phyloP scores from a whole-genome alignment of 2,888 invertebrate species.

The Drosophila meridionalis region DNA sequence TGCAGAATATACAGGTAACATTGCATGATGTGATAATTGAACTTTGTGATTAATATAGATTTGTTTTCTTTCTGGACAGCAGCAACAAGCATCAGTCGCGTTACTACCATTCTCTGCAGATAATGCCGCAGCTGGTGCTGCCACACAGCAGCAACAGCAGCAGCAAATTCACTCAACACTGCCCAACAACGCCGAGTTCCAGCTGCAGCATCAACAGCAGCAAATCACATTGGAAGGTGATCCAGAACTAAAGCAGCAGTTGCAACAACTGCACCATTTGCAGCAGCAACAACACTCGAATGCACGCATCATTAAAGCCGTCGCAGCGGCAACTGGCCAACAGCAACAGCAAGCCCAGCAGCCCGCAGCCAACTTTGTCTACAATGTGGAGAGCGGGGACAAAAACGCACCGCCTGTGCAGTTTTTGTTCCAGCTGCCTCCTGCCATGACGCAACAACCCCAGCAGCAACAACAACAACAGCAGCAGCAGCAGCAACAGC shows the following conservation, averaged over 20 bases:
- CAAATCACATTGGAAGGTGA: slow-evolving; percentile 77
- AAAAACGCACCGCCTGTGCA: slow-evolving; percentile 84
- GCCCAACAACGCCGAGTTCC: slow-evolving; percentile 79
- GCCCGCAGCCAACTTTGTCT: slow-evolving; percentile 84
- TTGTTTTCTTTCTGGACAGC: slow-evolving; percentile 50
- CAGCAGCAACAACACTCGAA: slow-evolving; percentile 83
- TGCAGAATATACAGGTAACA: slow-evolving; percentile 83
- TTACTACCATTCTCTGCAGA: slow-evolving; percentile 83
- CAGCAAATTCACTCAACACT: slow-evolving; percentile 69
- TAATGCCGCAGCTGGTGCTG: slow-evolving; percentile 66
- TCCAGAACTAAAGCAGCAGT: slow-evolving; percentile 81
- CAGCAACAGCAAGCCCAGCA: slow-evolving; percentile 74
- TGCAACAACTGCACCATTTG: slow-evolving; percentile 66
- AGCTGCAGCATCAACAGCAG: slow-evolving; percentile 76
- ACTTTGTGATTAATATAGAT: not conserved
- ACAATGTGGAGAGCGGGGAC: slow-evolving; percentile 84
- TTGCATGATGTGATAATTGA: not conserved
- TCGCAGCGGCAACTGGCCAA: slow-evolving; percentile 78
- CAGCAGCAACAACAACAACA: slow-evolving; percentile 67
- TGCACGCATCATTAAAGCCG: slow-evolving; percentile 81
- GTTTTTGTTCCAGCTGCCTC: slow-evolving; percentile 84
- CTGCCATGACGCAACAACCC: slow-evolving; percentile 70
- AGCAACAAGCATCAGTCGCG: slow-evolving; percentile 84
- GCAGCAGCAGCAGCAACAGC: slow-evolving; percentile 55
- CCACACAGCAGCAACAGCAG: slow-evolving; percentile 59